Percentiles rank a stretch among this genome's conserved stretches.
phyloP scores from a whole-genome alignment of 2,888 invertebrate genomes.

The Drosophila hawaiiensis region DNA sequence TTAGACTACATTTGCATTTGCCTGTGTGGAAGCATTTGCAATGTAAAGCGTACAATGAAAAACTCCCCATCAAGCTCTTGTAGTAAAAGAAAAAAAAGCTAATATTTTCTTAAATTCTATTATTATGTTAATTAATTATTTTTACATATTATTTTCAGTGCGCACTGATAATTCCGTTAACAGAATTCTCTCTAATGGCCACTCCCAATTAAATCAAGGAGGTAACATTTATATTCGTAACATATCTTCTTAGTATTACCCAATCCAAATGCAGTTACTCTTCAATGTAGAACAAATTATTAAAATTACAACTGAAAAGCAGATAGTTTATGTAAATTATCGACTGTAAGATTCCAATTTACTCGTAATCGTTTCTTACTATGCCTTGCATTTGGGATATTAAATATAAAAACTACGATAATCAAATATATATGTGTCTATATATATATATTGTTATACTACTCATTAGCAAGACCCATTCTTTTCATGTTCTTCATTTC shows the following conservation, averaged over 20 bases:
- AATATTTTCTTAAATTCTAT: background rate
- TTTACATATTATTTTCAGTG: background rate
- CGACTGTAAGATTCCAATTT: too few species aligned
- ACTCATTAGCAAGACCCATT: too few species aligned
- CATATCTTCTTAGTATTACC: background rate
- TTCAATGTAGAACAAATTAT: background rate
- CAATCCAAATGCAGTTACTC: background rate
- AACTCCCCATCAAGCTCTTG: background rate
- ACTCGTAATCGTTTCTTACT: background rate
- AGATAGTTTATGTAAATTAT: too few species aligned
- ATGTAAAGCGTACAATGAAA: slow-evolving; percentile 10
- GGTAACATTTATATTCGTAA: background rate
- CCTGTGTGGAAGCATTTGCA: slow-evolving; percentile 32
- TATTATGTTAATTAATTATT: background rate
- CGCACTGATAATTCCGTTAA: background rate
- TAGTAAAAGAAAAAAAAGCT: background rate
- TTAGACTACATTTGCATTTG: slow-evolving; percentile 56
- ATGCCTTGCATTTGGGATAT: background rate
- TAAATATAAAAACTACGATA: background rate
- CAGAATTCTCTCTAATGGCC: background rate
- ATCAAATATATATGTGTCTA: background rate
- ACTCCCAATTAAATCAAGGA: background rate
- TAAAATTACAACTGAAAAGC: background rate
- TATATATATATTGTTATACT: background rate
- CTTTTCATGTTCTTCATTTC: background rate